Evolutionary conservation across 2,113 vertebrate genomes (phyloP), one percentile per base, ranked within the genome.

Genomic region (Mellivora capensis): DNA sequence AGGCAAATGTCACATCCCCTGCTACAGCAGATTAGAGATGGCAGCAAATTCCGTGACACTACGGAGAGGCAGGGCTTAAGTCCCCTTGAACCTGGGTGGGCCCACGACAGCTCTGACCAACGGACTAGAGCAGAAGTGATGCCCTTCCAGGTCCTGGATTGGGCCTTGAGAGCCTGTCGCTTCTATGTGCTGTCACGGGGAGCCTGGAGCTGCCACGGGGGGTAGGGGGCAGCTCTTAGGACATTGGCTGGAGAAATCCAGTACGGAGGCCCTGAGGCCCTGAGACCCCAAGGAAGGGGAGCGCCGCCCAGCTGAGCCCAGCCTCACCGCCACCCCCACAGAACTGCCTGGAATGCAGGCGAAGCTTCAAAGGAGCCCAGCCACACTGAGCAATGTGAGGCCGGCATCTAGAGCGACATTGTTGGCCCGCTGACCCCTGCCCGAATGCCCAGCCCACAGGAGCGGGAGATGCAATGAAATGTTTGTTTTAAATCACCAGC

Each of bases 381-480:
- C 57, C 23, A 23, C 25, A 23, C 37, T 49, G 4, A 7, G n/a
- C n/a, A 17, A 52, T 82, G 34, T 52, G 39, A 37, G 59, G 20
- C 31, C 61, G 0, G 0, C 94, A 6, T 0, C 0, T 21, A 49
- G 47, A 95, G 52, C 62, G 37, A 7, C 64, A 52, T 64, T 7
- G 23, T 37, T 49, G 47, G 74, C 69, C 76, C 3, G 4, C n/a
- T 4, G 1, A 49, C 69, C 87, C 42, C 72, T 82, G 90, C 83
- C 95, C 71, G 67, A 57, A 93, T 93, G 88, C 91, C 91, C 94
- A 18, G 89, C 91, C 47, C 42, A 61, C 21, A 18, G 69, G 86
- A 69, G 49, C 96, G 20, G 2, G 87, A 82, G 86, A 39, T 17
- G 9, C 2, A 61, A 90, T 71, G 37, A 90, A 52, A 93, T 47